Evolutionary conservation across 2,888 invertebrate species (phyloP), one percentile per base, ranked within the genome.

Genomic region (Cryptocheilus praepositus): DNA sequence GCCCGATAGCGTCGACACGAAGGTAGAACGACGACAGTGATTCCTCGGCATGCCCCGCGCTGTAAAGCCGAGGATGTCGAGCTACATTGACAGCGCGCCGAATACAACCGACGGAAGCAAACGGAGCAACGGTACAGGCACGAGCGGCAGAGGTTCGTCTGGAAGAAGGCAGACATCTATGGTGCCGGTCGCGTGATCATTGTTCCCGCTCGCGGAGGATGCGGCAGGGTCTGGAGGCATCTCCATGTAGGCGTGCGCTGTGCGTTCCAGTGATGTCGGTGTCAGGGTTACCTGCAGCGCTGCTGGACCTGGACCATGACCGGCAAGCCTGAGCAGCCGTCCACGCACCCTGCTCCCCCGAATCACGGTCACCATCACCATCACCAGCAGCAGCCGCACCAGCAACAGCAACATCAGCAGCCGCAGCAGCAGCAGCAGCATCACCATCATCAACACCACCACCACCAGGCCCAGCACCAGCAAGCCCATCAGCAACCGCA

Each of bases 311-410:
- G 88, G 89, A 93, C 91, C 91, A 94, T 94, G 93, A 93, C 93
- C 90, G 92, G 92, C 91, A 93, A 94, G 93, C 92, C 93, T 93
- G 93, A 93, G 90, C 91, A 93, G 90, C 91, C 83, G 86, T 85
- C 83, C 85, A 86, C 85, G 82, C 87, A 86, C 89, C 89, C 86
- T 89, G 89, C 87, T 84, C 87, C 86, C 83, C 86, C 84, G 82
- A 83, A 83, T 83, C 85, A 82, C 80, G 70, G 70, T 59, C 80
- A 83, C 71, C 79, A 75, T 73, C 81, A 81, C 58, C 84, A 82
- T 16, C 78, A 76, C 3, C 76, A 73, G 5, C 73, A 81, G 13
- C 80, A 76, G 3, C 79, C 76, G 11, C 74, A 74, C 0, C 66
- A 73, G 28, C 79, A 78, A 61, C 77, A 77, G 45, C 79, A 52